A percentile compares a stretch with the other conserved stretches of the same genome.
These are phyloP conservation scores for Gopherus evgoodei DNA, from an alignment of 2,113 vertebrate genomes.

Conservation along the genomic window DNA sequence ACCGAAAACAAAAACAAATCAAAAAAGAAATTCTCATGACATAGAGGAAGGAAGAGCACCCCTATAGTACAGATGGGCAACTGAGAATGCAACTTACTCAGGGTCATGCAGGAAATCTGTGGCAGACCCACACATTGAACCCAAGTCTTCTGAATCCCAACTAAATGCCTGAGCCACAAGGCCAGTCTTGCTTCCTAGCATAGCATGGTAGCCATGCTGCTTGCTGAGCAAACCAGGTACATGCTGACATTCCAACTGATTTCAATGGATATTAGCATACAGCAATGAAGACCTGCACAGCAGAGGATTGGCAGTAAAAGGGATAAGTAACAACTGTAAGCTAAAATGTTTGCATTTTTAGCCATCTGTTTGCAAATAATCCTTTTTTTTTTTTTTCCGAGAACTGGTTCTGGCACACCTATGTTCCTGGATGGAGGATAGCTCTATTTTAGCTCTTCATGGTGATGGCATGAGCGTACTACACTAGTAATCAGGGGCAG, in stretches of 20 bases:
- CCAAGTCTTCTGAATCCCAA: slow-evolving; percentile 14
- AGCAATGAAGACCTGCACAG: slow-evolving; percentile 45
- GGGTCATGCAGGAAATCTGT: slow-evolving; percentile 41
- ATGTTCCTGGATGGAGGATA: background rate
- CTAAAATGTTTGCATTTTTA: slow-evolving; percentile 51
- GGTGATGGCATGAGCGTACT: background rate
- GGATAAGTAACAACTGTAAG: slow-evolving; percentile 57
- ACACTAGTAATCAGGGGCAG: background rate
- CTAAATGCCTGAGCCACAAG: background rate
- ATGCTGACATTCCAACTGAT: slow-evolving; percentile 46
- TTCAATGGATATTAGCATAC: slow-evolving; percentile 25
- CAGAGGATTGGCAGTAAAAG: slow-evolving; percentile 52
- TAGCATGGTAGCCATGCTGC: slow-evolving; percentile 29
- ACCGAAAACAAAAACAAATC: too few relatives aligned
- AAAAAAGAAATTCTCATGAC: background rate
- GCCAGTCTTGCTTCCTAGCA: background rate
- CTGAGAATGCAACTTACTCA: slow-evolving; percentile 27
- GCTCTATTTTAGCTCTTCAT: background rate
- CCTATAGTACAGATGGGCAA: slow-evolving; percentile 50
- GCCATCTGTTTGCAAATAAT: slow-evolving; percentile 69
- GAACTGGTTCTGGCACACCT: slow-evolving; percentile 13
- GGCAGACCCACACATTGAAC: background rate
- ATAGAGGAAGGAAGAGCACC: background rate
- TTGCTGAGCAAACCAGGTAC: slow-evolving; percentile 44
- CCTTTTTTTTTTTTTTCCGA: slow-evolving; percentile 51